A percentile compares a stretch with the other conserved stretches of the same genome.
Evolutionary conservation across 2,888 invertebrate species (phyloP).

Genomic region (Drosophila neonasuta): DNA sequence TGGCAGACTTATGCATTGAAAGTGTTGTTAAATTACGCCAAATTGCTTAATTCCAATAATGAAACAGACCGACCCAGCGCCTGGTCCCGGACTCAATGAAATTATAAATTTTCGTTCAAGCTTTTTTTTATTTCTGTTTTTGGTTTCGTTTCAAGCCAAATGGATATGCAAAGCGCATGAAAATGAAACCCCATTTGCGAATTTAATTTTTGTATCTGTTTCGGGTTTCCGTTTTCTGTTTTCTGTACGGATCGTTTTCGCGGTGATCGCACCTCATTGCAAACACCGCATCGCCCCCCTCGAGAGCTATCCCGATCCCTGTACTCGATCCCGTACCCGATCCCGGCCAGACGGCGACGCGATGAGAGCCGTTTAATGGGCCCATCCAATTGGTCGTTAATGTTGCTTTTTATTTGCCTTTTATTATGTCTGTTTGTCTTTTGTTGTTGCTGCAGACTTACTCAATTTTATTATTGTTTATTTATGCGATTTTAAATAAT

Average conservation of each 20-base stretch:
- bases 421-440: slow-evolving; percentile 52
- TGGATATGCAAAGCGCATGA: slow-evolving; percentile 72
- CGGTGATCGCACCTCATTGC: slow-evolving; percentile 55
- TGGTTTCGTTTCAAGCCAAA: slow-evolving; percentile 23
- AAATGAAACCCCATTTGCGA: slow-evolving; percentile 48
- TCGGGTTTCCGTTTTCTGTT: slow-evolving; percentile 19
- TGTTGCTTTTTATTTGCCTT: slow-evolving; percentile 79
- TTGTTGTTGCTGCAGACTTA: slow-evolving; percentile 54
- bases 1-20: slow-evolving; percentile 80
- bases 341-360: slow-evolving; percentile 43
- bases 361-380: slow-evolving; percentile 73
- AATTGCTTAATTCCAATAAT: slow-evolving; percentile 82
- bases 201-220: slow-evolving; percentile 42
- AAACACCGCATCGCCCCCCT: slow-evolving; percentile 17
- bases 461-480: slow-evolving; percentile 76
- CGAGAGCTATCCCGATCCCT: slow-evolving; percentile 14
- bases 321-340: slow-evolving; percentile 14
- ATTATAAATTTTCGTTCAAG: slow-evolving; percentile 71
- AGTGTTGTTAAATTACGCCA: slow-evolving; percentile 82
- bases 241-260: slow-evolving; percentile 26
- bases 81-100: slow-evolving; percentile 62
- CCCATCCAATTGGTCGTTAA: slow-evolving; percentile 80
- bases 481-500: slow-evolving; percentile 79
- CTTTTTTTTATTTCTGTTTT: slow-evolving; percentile 3
- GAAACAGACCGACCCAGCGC: slow-evolving; percentile 59